Evolutionary conservation across 2,797 vertebrate genomes (phyloP).

Genomic region (Hydrophis major): DNA sequence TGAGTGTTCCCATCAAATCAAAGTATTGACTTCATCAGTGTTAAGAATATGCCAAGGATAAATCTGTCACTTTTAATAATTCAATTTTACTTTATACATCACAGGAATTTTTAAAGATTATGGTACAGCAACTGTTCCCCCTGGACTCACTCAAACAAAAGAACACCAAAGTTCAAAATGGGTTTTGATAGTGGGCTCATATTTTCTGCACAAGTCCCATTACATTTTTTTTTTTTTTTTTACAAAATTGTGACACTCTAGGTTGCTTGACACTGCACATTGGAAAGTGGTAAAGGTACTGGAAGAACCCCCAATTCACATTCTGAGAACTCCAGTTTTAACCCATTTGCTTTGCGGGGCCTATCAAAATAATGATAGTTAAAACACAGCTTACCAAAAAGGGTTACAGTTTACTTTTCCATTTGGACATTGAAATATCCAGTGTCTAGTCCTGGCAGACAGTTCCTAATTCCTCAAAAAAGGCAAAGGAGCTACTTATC

Average conservation of each 20-base stretch:
- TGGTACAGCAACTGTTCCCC: neutral
- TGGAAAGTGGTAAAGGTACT: neutral
- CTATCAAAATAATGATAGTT: neutral
- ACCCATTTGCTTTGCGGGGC: neutral
- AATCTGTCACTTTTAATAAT: neutral
- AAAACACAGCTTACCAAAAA: neutral
- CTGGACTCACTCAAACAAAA: neutral
- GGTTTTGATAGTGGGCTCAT: neutral
- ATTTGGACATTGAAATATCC: neutral
- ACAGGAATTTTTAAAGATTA: neutral
- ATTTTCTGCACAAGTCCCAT: neutral
- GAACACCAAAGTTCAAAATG: neutral
- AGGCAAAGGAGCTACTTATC: neutral
- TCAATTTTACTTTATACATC: neutral
- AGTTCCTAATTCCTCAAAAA: slow-evolving; percentile 14
- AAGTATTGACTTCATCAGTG: neutral
- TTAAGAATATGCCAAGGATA: neutral
- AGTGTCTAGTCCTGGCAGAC: slow-evolving; percentile 20
- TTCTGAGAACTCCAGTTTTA: neutral
- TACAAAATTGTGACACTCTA: neutral
- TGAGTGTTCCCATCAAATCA: neutral
- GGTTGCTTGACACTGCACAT: neutral
- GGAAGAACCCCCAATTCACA: neutral
- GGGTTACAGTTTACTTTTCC: neutral
- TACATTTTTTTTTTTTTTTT: neutral